These are phyloP conservation scores for Oscheius sp. DNA, from an alignment of 2,888 invertebrate genomes.

Conservation along the genomic window DNA sequence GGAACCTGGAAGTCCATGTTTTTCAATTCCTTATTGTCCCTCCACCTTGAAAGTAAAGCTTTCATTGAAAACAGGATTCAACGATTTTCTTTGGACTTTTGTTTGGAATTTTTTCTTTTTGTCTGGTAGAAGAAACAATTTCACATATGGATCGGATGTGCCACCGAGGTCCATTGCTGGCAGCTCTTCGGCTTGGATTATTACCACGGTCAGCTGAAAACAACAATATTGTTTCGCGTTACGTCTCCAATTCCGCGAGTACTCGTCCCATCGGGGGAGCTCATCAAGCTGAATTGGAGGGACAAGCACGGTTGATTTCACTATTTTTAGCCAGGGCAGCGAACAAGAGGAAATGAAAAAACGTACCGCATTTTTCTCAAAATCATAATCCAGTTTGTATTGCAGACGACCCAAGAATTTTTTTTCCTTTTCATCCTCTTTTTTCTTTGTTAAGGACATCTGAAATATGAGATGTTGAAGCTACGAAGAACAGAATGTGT, in stretches of 20 bases:
- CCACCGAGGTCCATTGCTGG: slow-evolving; percentile 99
- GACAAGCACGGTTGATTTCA: slow-evolving; percentile 3
- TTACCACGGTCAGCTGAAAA: slow-evolving; percentile 85
- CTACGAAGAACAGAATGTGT: neutral
- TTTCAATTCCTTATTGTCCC: neutral
- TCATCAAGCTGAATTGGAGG: neutral
- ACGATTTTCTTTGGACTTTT: slow-evolving; percentile 86
- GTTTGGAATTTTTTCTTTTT: slow-evolving; percentile 99
- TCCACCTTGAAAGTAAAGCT: slow-evolving; percentile 95
- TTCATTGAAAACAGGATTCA: slow-evolving; percentile 97
- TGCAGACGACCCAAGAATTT: slow-evolving; percentile 87
- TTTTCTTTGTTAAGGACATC: slow-evolving; percentile 55
- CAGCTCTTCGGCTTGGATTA: slow-evolving; percentile 94
- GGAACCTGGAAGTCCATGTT: slow-evolving; percentile 79
- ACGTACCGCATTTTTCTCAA: slow-evolving; percentile 88
- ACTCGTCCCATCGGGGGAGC: neutral
- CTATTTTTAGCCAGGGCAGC: neutral
- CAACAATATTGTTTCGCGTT: neutral
- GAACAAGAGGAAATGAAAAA: neutral
- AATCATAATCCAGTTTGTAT: slow-evolving; percentile 92
- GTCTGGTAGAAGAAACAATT: slow-evolving; percentile 92
- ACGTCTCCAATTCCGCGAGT: neutral
- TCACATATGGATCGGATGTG: slow-evolving; percentile 96
- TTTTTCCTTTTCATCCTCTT: slow-evolving; percentile 71
- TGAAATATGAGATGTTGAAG: neutral